Evolutionary conservation across 2,888 invertebrate species (phyloP).

Genomic region (Drosophila mulleri): DNA sequence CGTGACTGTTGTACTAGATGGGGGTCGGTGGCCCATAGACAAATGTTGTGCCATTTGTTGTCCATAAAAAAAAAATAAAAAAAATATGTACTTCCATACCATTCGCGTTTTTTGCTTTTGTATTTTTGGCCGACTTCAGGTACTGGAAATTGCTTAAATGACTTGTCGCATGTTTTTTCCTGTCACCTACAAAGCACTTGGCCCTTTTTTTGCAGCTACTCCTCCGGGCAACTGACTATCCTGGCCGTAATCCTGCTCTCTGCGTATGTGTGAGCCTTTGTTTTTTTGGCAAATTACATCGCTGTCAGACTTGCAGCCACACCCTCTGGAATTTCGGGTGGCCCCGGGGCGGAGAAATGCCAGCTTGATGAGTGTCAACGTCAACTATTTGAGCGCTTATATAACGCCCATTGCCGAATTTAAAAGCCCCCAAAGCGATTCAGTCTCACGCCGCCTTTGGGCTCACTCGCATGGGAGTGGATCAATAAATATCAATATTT

Average conservation of each 20-base stretch:
- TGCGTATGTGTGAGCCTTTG: background rate
- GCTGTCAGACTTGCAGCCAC: constrained; percentile 29
- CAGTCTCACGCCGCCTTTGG: background rate
- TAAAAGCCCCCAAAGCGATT: constrained; percentile 16
- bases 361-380: constrained; percentile 49
- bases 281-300: constrained; percentile 31
- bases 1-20: constrained; percentile 45
- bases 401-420: background rate
- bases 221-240: constrained; percentile 2
- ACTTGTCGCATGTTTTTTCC: constrained; percentile 55
- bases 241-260: background rate
- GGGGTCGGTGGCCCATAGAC: constrained; percentile 16
- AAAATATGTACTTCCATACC: background rate
- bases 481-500: background rate
- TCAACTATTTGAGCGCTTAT: constrained; percentile 55
- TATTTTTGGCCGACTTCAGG: constrained; percentile 18
- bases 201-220: constrained; percentile 29
- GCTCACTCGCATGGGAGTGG: background rate
- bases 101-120: constrained; percentile 5
- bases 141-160: constrained; percentile 63
- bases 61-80: constrained; percentile 20
- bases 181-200: constrained; percentile 34
- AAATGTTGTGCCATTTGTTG: constrained; percentile 47
- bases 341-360: constrained; percentile 21
- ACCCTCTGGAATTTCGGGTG: constrained; percentile 1